phyloP scores from a whole-genome alignment of 2,888 invertebrate genomes.

The Drosophila gaucha region DNA sequence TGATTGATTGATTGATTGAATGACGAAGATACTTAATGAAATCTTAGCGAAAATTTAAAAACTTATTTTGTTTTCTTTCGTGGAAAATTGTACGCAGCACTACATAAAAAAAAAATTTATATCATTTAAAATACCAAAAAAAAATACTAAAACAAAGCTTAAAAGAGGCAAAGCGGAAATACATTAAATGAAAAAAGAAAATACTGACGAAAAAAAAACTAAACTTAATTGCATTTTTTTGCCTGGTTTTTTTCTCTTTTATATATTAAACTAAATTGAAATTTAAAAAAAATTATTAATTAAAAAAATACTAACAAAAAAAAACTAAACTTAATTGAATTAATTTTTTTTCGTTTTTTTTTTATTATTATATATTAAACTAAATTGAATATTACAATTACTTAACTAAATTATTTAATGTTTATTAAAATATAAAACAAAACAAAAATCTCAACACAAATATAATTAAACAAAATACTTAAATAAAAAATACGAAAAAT shows the following conservation, averaged over 20 bases:
- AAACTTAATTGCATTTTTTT: conserved; percentile 42
- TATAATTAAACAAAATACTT: conserved; percentile 26
- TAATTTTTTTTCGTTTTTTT: conserved; percentile 44
- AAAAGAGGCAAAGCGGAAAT: conserved; percentile 62
- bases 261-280: conserved; percentile 11
- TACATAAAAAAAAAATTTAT: conserved; percentile 50
- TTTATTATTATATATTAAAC: conserved; percentile 49
- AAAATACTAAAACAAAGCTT: conserved; percentile 66
- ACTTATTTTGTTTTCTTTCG: conserved; percentile 43
- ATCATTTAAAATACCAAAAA: conserved; percentile 24
- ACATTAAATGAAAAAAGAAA: conserved; percentile 14
- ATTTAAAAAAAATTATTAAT: neutral
- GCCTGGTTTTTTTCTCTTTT: conserved; percentile 15
- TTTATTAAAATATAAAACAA: conserved; percentile 48
- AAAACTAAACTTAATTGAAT: conserved; percentile 39
- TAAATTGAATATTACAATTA: conserved; percentile 69
- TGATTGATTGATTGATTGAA: conserved; percentile 28
- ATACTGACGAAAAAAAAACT: conserved; percentile 16
- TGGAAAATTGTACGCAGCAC: conserved; percentile 30
- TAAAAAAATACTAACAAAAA: conserved; percentile 28
- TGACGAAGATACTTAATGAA: conserved; percentile 45
- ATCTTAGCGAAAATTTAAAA: conserved; percentile 74
- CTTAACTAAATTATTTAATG: conserved; percentile 74
- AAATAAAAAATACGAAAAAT: conserved; percentile 39
- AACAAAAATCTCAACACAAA: conserved; percentile 18